Evolutionary conservation across 1,140 invertebrate genomes (phyloP), one percentile per base, ranked within the genome.

Genomic region (Drosophila sucinea): DNA sequence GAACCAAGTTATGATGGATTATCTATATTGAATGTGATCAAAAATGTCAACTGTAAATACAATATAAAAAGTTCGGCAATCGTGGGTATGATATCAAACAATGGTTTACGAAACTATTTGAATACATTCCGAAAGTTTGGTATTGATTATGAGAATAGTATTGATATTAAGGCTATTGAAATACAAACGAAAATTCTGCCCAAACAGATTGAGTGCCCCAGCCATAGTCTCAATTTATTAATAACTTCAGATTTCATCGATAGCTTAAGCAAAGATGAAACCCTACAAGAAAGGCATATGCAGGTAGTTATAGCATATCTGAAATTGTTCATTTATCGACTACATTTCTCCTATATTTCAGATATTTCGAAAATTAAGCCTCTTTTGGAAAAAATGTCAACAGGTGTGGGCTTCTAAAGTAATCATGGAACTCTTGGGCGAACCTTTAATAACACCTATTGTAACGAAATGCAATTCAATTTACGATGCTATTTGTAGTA

Each of bases 51-150:
- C 10, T 44, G 38, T 5, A 27, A 66, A 23, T 71, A 66, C 27
- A 40, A 67, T 23, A 30, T 75, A 2, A 70, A 56, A 11, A 66
- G 66, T 61, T 11, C 70, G 6, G 62, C 47, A 56, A 75, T 75
- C 40, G 68, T 75, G 32, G 62, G 61, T 3, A 61, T 47, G 0
- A 33, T 71, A 0, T 54, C 68, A 10, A 11, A 62, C 8, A 62
- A 51, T 54, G 8, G 32, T 27, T 51, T 3, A 3, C 4, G 2
- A 61, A 62, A 51, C 10, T 51, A 66, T 40, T 2, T 27, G 1
- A 65, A 35, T n/a, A 32, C 33, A 1, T 62, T 75, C 29, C 60
- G 32, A 7, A 32, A 62, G 8, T 71, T 75, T 11, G 68, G 68
- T 6, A 62, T 73, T 17, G 30, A 60, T 3, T 25, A 5, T 8